Percentiles rank a stretch among this genome's conserved stretches.
Conservation (phyloP, 64 coral and sea anemone species). For the Montipora sp. region DNA sequence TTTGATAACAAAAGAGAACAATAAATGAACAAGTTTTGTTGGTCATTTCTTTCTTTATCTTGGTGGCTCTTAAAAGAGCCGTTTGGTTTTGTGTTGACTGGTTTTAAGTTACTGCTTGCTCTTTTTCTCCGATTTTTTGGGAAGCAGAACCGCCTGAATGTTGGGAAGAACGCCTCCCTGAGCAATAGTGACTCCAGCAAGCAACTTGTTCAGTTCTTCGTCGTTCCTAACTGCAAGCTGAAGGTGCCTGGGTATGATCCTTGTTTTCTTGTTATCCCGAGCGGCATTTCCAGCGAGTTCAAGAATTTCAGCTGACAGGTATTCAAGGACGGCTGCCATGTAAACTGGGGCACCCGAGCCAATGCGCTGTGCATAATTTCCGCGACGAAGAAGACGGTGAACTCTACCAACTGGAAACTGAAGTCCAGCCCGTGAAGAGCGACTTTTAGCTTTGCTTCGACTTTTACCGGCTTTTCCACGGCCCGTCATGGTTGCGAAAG, state of each 20-base stretch:
- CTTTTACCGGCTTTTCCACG: conserved; percentile 45
- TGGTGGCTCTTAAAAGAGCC: conserved; percentile 62
- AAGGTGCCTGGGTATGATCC: conserved; percentile 36
- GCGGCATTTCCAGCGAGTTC: conserved; percentile 46
- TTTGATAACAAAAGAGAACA: too few relatives aligned
- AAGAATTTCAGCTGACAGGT: conserved; percentile 54
- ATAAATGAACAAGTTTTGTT: neutral
- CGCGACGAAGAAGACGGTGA: conserved; percentile 26
- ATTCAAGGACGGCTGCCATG: conserved; percentile 27
- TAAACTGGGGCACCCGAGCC: conserved; percentile 38
- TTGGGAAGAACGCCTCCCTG: conserved; percentile 52
- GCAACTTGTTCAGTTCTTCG: conserved; percentile 52
- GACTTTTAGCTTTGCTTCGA: conserved; percentile 47
- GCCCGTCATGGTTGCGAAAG: conserved; percentile 2
- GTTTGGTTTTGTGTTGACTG: neutral
- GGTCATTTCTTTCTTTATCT: conserved; percentile 5
- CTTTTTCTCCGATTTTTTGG: conserved; percentile 39
- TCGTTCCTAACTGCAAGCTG: conserved; percentile 44
- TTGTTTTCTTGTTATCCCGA: conserved; percentile 45
- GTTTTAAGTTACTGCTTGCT: conserved; percentile 9
- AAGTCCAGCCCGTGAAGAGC: conserved; percentile 41
- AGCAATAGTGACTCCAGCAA: conserved; percentile 34
- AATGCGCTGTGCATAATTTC: conserved; percentile 31
- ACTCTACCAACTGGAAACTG: conserved; percentile 52
- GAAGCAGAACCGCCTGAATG: conserved; percentile 54